Conservation (phyloP, 1,140 invertebrate species). For the Neodiprion lecontei region DNA sequence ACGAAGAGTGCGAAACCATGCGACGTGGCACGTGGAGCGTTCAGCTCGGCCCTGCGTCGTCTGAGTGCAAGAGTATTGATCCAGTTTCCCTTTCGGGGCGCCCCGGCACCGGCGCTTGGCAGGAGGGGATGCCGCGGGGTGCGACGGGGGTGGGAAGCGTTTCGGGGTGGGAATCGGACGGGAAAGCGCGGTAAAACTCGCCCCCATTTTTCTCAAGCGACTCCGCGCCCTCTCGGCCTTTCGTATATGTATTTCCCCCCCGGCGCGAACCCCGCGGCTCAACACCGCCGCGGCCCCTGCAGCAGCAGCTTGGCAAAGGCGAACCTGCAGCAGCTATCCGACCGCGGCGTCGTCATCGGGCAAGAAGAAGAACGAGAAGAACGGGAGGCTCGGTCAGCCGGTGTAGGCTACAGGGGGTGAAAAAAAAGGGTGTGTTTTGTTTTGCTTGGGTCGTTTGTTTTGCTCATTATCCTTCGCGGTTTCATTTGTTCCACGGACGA, state of each 20-base stretch:
- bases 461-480: slow-evolving; percentile 15
- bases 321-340: neutral
- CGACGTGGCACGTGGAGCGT: slow-evolving; percentile 1
- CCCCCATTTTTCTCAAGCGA: slow-evolving; percentile 13
- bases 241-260: neutral
- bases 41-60: neutral
- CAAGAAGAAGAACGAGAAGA: neutral
- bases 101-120: neutral
- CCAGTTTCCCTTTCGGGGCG: neutral
- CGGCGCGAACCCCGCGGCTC: neutral
- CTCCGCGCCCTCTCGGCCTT: slow-evolving; percentile 4
- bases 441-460: slow-evolving; percentile 13
- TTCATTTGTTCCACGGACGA: neutral
- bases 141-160: neutral
- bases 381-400: too few species aligned
- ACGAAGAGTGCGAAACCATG: too few species aligned
- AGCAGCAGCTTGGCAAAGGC: neutral
- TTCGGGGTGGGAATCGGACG: neutral
- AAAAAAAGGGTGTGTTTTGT: slow-evolving; percentile 13
- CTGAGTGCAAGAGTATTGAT: slow-evolving; percentile 15
- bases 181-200: slow-evolving; percentile 14
- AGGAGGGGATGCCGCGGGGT: neutral
- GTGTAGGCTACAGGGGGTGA: neutral
- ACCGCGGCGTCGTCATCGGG: neutral
- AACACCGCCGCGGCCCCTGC: neutral